Evolutionary conservation across 2,888 invertebrate species (phyloP).

Genomic region (Holacanthella duospinosa): DNA sequence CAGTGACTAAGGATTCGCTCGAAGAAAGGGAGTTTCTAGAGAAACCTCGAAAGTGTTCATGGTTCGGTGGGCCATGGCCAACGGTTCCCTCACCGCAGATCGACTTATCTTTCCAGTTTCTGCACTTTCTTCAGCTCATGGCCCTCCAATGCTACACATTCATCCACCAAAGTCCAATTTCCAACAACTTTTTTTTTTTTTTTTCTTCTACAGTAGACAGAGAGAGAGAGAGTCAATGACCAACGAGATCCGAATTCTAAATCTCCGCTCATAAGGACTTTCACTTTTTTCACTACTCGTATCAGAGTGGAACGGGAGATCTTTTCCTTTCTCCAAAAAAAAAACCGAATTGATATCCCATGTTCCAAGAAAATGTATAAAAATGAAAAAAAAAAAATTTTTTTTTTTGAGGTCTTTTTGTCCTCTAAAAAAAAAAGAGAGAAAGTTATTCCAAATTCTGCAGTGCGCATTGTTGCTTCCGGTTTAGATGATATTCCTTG

Average conservation of each 20-base stretch:
- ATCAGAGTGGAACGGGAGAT: background rate
- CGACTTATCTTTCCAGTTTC: background rate
- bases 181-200: too few species aligned
- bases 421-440: too few species aligned
- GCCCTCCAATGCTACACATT: background rate
- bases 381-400: background rate
- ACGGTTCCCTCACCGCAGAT: background rate
- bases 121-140: background rate
- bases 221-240: background rate
- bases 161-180: background rate
- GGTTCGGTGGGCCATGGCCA: conserved; percentile 10
- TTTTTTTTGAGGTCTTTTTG: too few species aligned
- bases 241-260: conserved; percentile 23
- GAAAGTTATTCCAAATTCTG: too few species aligned
- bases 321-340: background rate
- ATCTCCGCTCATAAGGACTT: conserved; percentile 14
- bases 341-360: background rate
- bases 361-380: background rate
- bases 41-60: background rate
- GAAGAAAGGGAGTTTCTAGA: background rate
- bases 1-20: background rate
- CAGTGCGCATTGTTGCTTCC: too few species aligned
- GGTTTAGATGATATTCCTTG: too few species aligned
- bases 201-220: background rate
- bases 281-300: background rate